These are phyloP conservation scores for Octopus sinensis DNA, from an alignment of 1,140 invertebrate species.

Conservation along the genomic window DNA sequence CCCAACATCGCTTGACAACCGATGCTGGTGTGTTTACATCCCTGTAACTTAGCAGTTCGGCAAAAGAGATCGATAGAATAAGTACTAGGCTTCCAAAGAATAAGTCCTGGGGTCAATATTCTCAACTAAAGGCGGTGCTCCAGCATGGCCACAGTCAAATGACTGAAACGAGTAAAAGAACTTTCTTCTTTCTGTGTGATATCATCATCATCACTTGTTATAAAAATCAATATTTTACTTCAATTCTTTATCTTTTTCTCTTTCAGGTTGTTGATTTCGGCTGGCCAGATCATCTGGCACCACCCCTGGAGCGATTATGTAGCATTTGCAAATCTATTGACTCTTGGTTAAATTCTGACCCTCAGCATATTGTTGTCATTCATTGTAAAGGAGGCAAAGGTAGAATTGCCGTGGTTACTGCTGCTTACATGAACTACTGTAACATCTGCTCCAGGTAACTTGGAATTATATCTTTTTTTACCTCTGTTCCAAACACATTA, in stretches of 20 bases:
- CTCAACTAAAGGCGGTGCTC: background rate
- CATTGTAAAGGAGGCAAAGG: constrained; percentile 73
- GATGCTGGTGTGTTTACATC: too few relatives aligned
- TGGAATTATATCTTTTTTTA: too few relatives aligned
- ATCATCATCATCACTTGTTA: background rate
- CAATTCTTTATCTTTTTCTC: constrained; percentile 12
- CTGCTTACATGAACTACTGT: constrained; percentile 91
- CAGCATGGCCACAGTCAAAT: background rate
- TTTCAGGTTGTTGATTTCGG: constrained; percentile 68
- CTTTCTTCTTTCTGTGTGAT: background rate
- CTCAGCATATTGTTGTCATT: constrained; percentile 78
- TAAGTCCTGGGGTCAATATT: background rate
- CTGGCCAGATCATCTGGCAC: constrained; percentile 81
- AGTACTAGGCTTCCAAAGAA: background rate
- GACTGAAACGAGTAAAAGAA: background rate
- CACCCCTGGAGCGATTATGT: constrained; percentile 83
- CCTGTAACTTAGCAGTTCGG: too few relatives aligned
- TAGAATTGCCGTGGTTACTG: constrained; percentile 79
- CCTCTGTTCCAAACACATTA: too few relatives aligned
- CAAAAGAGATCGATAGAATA: too few relatives aligned
- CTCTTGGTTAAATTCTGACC: constrained; percentile 77
- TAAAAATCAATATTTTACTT: background rate
- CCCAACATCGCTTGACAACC: too few relatives aligned
- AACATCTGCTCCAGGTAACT: constrained; percentile 77
- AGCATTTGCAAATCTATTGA: constrained; percentile 89